These are phyloP conservation scores for Lepidurus arcticus DNA, from an alignment of 1,140 invertebrate genomes.

Conservation along the genomic window DNA sequence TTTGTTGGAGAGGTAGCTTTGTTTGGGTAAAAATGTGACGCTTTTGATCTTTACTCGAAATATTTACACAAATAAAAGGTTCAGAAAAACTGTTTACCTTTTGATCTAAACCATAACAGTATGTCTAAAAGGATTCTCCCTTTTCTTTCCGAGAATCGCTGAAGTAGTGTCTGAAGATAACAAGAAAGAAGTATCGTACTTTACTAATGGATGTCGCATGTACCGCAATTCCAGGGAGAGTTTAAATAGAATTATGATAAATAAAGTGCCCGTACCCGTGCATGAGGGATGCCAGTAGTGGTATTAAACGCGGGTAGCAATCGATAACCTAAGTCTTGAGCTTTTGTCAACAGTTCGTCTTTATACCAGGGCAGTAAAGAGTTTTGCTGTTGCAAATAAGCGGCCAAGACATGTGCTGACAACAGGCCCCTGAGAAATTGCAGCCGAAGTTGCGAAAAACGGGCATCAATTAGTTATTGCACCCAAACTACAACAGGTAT, in stretches of 20 bases:
- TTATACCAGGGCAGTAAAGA: constrained; percentile 76
- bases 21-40: too few relatives aligned
- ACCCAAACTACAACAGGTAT: neutral
- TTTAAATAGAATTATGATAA: neutral
- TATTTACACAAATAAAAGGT: neutral
- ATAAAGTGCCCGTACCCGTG: constrained; percentile 59
- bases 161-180: neutral
- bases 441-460: constrained; percentile 26
- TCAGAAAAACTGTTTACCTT: neutral
- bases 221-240: neutral
- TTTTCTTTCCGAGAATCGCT: neutral
- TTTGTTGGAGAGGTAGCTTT: too few relatives aligned
- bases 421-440: constrained; percentile 67
- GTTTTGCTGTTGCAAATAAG: constrained; percentile 64
- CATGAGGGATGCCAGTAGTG: constrained; percentile 93
- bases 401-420: constrained; percentile 85
- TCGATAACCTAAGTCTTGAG: constrained; percentile 84
- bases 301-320: constrained; percentile 96
- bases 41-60: neutral
- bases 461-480: neutral
- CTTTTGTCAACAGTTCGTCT: constrained; percentile 80
- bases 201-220: neutral
- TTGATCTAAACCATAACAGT: neutral
- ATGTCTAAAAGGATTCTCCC: neutral
- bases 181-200: constrained; percentile 3